These are phyloP conservation scores for Hylaeus volcanicus DNA, from an alignment of 1,140 invertebrate species.

Conservation along the genomic window DNA sequence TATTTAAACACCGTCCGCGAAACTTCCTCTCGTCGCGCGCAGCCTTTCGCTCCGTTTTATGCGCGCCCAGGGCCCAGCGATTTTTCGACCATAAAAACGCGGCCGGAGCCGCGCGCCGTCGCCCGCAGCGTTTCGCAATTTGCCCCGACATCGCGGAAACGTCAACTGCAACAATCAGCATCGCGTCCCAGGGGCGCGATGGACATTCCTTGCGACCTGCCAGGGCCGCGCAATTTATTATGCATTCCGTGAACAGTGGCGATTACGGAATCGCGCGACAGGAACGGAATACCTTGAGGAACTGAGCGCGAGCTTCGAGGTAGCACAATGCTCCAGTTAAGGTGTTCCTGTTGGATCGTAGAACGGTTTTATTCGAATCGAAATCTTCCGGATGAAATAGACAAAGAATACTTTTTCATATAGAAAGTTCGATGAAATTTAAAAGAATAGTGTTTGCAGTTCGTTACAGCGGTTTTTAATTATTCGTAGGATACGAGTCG, in stretches of 20 bases:
- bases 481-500: too few species aligned
- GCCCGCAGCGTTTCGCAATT: conserved; percentile 69
- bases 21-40: not conserved
- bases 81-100: conserved; percentile 3
- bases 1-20: conserved; percentile 2
- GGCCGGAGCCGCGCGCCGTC: not conserved
- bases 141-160: conserved; percentile 66
- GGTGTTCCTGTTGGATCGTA: too few species aligned
- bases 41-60: not conserved
- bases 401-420: too few species aligned
- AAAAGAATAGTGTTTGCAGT: too few species aligned
- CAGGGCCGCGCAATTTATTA: conserved; percentile 40
- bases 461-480: too few species aligned
- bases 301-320: too few species aligned
- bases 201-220: conserved; percentile 32
- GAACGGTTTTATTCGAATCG: too few species aligned
- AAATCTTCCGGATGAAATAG: too few species aligned
- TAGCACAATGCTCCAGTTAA: too few species aligned
- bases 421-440: too few species aligned
- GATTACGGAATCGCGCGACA: conserved; percentile 33
- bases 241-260: conserved; percentile 40
- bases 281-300: conserved; percentile 1
- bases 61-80: conserved; percentile 12
- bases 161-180: conserved; percentile 72
- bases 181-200: conserved; percentile 38